Conservation (phyloP, 2,113 vertebrate genomes). For the Anas platyrhynchos region DNA sequence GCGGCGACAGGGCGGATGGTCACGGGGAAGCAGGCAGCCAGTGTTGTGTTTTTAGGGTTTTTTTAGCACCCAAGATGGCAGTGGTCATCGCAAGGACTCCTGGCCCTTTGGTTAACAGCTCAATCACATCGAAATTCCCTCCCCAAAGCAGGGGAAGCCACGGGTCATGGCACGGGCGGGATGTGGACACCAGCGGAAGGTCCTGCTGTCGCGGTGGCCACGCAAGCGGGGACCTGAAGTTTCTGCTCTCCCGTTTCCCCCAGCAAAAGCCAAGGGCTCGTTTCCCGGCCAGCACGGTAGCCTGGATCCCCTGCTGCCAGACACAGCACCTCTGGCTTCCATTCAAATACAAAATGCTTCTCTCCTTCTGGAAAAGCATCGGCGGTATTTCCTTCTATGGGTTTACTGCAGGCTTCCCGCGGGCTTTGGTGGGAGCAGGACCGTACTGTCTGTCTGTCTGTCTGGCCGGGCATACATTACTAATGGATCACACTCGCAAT, state of each 20-base stretch:
- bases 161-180: too few relatives aligned
- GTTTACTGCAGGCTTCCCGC: neutral
- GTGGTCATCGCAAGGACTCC: neutral
- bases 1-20: neutral
- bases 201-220: neutral
- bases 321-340: neutral
- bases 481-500: neutral
- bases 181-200: neutral
- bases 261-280: neutral
- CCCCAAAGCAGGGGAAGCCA: neutral
- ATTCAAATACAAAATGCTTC: neutral
- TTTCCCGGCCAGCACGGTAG: neutral
- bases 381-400: neutral
- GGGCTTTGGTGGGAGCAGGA: neutral
- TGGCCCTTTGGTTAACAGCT: neutral
- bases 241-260: neutral
- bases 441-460: neutral
- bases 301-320: neutral
- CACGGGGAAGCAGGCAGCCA: neutral
- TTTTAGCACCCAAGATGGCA: neutral
- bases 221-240: neutral
- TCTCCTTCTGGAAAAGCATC: neutral
- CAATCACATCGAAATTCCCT: neutral
- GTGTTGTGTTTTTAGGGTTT: neutral
- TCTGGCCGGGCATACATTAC: accelerated